Evolutionary conservation across 1,140 invertebrate species (phyloP), one percentile per base, ranked within the genome.

Genomic region (Ectropis grisescens): DNA sequence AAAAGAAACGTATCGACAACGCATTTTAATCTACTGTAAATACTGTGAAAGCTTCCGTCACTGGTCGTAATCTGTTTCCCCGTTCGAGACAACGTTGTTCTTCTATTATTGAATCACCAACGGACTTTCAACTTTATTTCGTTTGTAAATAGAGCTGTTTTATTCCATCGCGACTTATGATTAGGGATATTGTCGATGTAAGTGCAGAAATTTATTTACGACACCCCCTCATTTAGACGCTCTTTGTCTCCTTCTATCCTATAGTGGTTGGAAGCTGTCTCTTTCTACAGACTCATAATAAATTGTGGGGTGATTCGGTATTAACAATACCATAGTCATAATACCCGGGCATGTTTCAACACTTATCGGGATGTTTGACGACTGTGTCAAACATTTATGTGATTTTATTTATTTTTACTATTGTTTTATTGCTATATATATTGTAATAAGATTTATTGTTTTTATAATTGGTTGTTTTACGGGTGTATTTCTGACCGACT

Each of bases 301-400:
- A 55, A 61, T 54, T 53, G 57, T 42, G 46, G 54, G 50, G 51
- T 39, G 53, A 60, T 44, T 55, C 31, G 39, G 50, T 58, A 61
- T 58, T 61, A 58, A 61, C 47, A 61, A 52, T 58, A 47, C 48
- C 43, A 50, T 53, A 47, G 43, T 45, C 48, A 55, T 61, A 58
- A 61, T 60, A 53, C 44, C 47, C 46, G 34, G 47, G 48, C 42
- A 41, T 51, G 52, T 56, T 56, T 47, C 33, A 33, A 44, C 13
- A 14, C 32, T 43, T 35, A 35, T 41, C 33, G 46, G 30, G 51
- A 29, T 50, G 42, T 39, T 52, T 57, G 31, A 35, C 31, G 39
- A 39, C 33, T 23, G n/a, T 26, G 27, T 44, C 35, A 26, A 39
- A 7, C 9, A 22, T 22, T 22, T n/a, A n/a, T n/a, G n/a, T n/a